phyloP scores from a whole-genome alignment of 2,888 invertebrate genomes.

The Stenoptilia bipunctidactyla region DNA sequence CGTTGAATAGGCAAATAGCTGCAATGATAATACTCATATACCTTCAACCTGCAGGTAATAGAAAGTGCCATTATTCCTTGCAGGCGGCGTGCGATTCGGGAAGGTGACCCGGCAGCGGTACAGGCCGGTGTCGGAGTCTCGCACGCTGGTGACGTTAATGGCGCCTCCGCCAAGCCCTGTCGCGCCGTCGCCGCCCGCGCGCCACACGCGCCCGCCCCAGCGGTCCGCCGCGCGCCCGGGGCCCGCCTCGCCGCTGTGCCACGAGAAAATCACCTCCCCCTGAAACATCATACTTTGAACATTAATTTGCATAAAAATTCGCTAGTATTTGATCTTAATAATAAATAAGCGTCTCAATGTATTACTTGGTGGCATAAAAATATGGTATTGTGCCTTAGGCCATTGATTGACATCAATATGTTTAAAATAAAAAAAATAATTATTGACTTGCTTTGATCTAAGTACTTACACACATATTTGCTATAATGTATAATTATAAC shows the following conservation, averaged over 20 bases:
- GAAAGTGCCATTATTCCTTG: constrained; percentile 90
- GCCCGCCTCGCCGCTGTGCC: constrained; percentile 80
- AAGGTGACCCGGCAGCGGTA: constrained; percentile 92
- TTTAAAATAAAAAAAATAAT: no score
- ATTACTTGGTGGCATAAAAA: no score
- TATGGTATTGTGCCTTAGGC: no score
- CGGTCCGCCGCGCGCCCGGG: constrained; percentile 79
- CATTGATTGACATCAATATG: no score
- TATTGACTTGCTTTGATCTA: no score
- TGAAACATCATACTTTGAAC: constrained; percentile 40
- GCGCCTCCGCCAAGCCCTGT: constrained; percentile 75
- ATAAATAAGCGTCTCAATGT: no score
- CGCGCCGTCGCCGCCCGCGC: constrained; percentile 44
- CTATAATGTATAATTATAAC: no score
- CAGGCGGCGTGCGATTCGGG: constrained; percentile 88
- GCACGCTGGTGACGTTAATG: constrained; percentile 87
- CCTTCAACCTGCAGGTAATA: constrained; percentile 90
- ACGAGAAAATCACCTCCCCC: constrained; percentile 85
- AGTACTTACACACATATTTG: no score
- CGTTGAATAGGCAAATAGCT: no score
- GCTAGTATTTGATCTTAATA: no score
- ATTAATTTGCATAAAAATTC: no score
- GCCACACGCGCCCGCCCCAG: constrained; percentile 81
- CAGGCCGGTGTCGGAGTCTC: constrained; percentile 91
- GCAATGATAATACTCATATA: no score